Evolutionary conservation across 1,140 invertebrate genomes (phyloP).

Genomic region (Drosophila quadrilineata): DNA sequence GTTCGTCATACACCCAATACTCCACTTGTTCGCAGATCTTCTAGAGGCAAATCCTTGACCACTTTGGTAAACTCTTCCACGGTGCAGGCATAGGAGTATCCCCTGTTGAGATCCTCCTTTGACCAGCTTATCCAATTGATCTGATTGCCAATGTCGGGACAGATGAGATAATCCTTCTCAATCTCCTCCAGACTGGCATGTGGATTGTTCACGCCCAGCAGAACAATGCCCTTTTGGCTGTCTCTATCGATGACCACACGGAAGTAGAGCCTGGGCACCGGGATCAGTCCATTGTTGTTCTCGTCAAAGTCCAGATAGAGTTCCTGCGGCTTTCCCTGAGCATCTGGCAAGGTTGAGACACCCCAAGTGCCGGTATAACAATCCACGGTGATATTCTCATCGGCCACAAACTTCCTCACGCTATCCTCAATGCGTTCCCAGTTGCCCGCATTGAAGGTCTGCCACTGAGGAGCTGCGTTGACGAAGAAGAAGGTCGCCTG

Average conservation of each 20-base stretch:
- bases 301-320: conserved; percentile 82
- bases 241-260: conserved; percentile 83
- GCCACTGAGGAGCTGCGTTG: conserved; percentile 86
- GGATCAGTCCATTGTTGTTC: conserved; percentile 79
- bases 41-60: conserved; percentile 81
- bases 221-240: conserved; percentile 82
- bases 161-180: conserved; percentile 81
- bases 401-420: conserved; percentile 79
- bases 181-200: conserved; percentile 78
- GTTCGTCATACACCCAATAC: conserved; percentile 45
- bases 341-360: conserved; percentile 82
- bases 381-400: conserved; percentile 76
- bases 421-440: conserved; percentile 83
- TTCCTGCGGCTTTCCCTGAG: conserved; percentile 70
- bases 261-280: conserved; percentile 84
- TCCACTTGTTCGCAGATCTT: conserved; percentile 50
- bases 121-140: conserved; percentile 83
- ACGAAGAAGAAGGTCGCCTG: conserved; percentile 85
- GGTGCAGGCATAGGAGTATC: conserved; percentile 86
- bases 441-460: conserved; percentile 85
- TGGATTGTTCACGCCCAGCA: conserved; percentile 85
- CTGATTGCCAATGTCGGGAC: conserved; percentile 82
- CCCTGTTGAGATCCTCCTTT: conserved; percentile 82
- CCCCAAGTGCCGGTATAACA: conserved; percentile 85
- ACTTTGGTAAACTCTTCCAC: conserved; percentile 83